phyloP scores from a whole-genome alignment of 1,140 invertebrate species.

The Rhyacophila brunnea region DNA sequence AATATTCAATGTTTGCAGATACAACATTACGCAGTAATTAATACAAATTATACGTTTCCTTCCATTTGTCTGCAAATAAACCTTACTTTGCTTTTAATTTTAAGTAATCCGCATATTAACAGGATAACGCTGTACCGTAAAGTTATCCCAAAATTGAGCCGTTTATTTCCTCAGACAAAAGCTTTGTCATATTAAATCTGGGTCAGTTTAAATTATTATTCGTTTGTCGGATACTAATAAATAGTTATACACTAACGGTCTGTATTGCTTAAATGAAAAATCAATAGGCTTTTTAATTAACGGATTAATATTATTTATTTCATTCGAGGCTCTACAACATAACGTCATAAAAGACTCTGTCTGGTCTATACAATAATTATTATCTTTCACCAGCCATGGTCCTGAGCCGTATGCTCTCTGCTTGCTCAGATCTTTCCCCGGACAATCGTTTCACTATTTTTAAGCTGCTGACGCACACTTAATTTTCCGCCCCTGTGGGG shows the following conservation, averaged over 20 bases:
- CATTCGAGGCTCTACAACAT: no score
- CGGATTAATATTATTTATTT: no score
- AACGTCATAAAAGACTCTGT: no score
- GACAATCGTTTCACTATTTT: no score
- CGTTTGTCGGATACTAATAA: slow-evolving; percentile 29
- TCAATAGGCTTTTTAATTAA: no score
- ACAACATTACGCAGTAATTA: slow-evolving; percentile 20
- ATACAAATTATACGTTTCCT: slow-evolving; percentile 28
- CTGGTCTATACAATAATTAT: no score
- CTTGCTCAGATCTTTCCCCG: no score
- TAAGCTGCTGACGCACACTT: no score
- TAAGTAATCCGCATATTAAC: slow-evolving; percentile 1
- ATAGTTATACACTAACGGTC: background rate
- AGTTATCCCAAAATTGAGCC: background rate
- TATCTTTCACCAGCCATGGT: no score
- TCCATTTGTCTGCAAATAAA: slow-evolving; percentile 25
- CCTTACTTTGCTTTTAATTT: slow-evolving; percentile 28
- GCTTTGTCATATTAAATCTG: slow-evolving; percentile 21
- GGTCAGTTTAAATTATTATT: slow-evolving; percentile 26
- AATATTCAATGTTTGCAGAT: slow-evolving; percentile 20
- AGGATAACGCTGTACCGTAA: background rate
- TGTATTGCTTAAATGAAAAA: no score
- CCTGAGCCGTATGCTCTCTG: no score
- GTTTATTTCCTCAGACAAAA: background rate
- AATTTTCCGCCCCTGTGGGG: no score